phyloP scores from a whole-genome alignment of 2,113 vertebrate genomes.

The Rhinopithecus roxellana region DNA sequence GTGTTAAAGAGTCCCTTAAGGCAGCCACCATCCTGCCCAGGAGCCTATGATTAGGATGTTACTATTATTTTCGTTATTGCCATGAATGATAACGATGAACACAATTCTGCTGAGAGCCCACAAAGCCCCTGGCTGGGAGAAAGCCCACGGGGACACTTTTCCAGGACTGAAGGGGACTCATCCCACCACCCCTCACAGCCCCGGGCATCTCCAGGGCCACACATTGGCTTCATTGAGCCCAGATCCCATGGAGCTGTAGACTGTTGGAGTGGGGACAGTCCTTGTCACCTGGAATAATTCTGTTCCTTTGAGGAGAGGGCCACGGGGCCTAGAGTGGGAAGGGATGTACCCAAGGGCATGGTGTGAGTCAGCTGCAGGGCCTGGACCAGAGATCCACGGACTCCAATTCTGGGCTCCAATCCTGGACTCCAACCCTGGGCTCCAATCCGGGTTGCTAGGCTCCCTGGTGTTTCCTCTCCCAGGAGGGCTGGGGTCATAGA shows the following conservation, averaged over 20 bases:
- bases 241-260: not conserved
- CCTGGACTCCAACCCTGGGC: too few relatives aligned
- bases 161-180: not conserved
- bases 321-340: fast-evolving
- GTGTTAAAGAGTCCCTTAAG: not conserved
- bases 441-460: not conserved
- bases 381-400: not conserved
- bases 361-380: fast-evolving
- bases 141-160: not conserved
- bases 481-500: not conserved
- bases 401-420: not conserved
- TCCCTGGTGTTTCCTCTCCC: too few relatives aligned
- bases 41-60: not conserved
- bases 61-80: not conserved
- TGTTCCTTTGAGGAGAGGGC: not conserved
- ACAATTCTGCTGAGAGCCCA: not conserved
- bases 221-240: fast-evolving
- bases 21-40: fast-evolving
- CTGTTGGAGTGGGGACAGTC: fast-evolving
- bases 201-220: fast-evolving
- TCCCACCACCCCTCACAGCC: fast-evolving
- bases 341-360: fast-evolving
- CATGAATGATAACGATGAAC: too few relatives aligned
- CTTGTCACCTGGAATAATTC: fast-evolving
- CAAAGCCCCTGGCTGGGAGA: not conserved